Percentiles rank a stretch among this genome's conserved stretches.
Evolutionary conservation across 2,888 invertebrate genomes (phyloP).

Genomic region (Charanyca ferruginea): DNA sequence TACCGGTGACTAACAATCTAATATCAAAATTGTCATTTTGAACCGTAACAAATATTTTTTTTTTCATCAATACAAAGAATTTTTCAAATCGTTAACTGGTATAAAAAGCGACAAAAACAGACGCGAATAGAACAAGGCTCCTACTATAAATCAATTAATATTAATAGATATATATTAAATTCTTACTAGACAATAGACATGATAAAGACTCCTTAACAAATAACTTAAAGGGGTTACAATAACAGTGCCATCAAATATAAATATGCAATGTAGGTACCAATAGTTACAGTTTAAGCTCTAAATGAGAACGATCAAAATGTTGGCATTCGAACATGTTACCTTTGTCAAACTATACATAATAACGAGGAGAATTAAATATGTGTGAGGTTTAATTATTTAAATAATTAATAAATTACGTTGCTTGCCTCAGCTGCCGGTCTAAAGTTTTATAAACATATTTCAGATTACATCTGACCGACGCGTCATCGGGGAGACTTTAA

Average conservation of each 20-base stretch:
- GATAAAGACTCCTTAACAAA: conserved; percentile 90
- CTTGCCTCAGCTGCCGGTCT: conserved; percentile 70
- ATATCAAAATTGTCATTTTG: conserved; percentile 74
- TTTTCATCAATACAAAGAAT: conserved; percentile 69
- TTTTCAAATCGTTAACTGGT: conserved; percentile 80
- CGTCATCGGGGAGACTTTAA: conserved; percentile 56
- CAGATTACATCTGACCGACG: conserved; percentile 86
- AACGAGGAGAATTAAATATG: conserved; percentile 55
- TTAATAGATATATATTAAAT: conserved; percentile 87
- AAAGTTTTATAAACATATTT: conserved; percentile 81
- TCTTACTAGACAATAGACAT: conserved; percentile 90
- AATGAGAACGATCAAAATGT: conserved; percentile 79
- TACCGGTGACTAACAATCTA: conserved; percentile 74
- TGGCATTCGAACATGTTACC: conserved; percentile 66
- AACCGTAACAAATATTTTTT: conserved; percentile 78
- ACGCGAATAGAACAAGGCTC: conserved; percentile 87
- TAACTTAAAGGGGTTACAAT: conserved; percentile 88
- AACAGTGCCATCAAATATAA: conserved; percentile 89
- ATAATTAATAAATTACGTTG: conserved; percentile 60
- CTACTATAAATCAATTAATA: conserved; percentile 84
- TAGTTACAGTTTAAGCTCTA: conserved; percentile 86
- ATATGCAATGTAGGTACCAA: conserved; percentile 86
- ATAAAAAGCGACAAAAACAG: conserved; percentile 85
- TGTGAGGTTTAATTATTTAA: conserved; percentile 45
- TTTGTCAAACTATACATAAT: conserved; percentile 55